Evolutionary conservation across 2,888 invertebrate species (phyloP).

Genomic region (Drosophila acutilabella): DNA sequence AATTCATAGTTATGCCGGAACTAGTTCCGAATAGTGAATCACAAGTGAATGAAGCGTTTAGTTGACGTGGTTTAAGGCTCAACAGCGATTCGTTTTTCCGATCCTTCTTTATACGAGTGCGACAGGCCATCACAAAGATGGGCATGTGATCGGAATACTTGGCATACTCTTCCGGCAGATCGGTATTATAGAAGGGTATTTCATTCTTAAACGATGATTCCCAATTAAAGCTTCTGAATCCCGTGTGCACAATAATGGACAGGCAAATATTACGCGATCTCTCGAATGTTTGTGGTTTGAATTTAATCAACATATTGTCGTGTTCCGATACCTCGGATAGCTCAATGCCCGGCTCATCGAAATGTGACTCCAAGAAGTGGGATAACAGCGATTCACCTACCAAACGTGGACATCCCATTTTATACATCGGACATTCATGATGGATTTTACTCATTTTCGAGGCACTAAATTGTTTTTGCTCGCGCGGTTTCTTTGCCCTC

Average conservation of each 20-base stretch:
- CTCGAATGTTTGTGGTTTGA: constrained; percentile 34
- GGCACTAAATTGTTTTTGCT: background rate
- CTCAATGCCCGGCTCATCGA: constrained; percentile 7
- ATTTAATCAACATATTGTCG: constrained; percentile 39
- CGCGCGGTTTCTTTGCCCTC: background rate
- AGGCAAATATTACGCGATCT: constrained; percentile 46
- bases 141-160: constrained; percentile 35
- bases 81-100: background rate
- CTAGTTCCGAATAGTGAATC: background rate
- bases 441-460: background rate
- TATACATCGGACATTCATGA: constrained; percentile 33
- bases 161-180: background rate
- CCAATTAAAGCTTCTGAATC: background rate
- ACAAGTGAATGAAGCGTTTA: background rate
- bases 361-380: constrained; percentile 39
- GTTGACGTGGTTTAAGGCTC: background rate
- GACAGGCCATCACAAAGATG: constrained; percentile 53
- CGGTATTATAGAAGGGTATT: constrained; percentile 29
- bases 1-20: background rate
- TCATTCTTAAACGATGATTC: background rate
- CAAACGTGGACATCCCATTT: constrained; percentile 16
- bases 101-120: constrained; percentile 10
- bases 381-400: constrained; percentile 22
- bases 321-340: constrained; percentile 27
- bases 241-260: constrained; percentile 37